These are phyloP conservation scores for Amphiduros pacificus DNA, from an alignment of 2,888 invertebrate genomes.

Conservation along the genomic window DNA sequence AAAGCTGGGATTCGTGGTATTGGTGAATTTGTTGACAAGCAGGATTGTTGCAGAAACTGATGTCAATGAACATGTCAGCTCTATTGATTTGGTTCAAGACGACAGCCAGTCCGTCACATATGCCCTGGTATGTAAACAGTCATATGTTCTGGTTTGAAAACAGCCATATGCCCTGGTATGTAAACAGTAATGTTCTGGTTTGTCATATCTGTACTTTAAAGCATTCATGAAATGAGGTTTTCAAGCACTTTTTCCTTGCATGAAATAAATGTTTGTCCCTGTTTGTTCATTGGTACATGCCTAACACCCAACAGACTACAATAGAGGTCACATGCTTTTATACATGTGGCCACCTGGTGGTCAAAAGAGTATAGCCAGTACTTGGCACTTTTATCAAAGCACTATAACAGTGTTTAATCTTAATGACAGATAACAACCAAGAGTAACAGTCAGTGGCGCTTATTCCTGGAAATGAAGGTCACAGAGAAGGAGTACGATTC, in stretches of 20 bases:
- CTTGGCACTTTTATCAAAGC: no score
- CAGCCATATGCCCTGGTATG: no score
- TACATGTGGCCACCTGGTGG: no score
- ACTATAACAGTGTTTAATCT: not conserved
- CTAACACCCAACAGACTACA: no score
- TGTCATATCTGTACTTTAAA: not conserved
- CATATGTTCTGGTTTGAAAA: no score
- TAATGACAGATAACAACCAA: conserved; percentile 72
- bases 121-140: conserved; percentile 45
- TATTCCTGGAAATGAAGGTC: conserved; percentile 77
- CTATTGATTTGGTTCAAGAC: conserved; percentile 74
- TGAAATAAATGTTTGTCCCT: no score
- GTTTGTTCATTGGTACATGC: no score
- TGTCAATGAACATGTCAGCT: conserved; percentile 68
- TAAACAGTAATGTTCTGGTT: not conserved
- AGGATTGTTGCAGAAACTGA: conserved; percentile 70
- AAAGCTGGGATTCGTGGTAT: conserved; percentile 67
- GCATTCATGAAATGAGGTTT: no score
- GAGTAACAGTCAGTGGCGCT: conserved; percentile 78
- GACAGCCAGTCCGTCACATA: conserved; percentile 62
- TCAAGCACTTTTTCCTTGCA: no score
- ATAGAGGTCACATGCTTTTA: no score
- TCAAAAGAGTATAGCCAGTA: no score
- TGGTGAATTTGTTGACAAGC: conserved; percentile 74
- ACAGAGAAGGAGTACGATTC: no score